A percentile compares a stretch with the other conserved stretches of the same genome.
Conservation (phyloP, 2,888 invertebrate species). For the Xylota segnis region DNA sequence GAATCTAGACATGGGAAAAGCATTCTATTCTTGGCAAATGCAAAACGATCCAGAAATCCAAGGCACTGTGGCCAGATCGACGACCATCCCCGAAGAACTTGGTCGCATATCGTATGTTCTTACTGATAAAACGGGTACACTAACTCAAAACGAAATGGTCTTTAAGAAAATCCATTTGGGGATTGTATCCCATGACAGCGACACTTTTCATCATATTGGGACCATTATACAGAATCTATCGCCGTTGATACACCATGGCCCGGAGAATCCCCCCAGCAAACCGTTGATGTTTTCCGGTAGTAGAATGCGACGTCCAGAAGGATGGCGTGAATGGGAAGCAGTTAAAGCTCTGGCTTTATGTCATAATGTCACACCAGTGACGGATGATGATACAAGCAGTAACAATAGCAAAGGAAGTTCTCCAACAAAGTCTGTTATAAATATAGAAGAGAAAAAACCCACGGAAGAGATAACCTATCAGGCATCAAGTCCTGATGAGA, state of each 20-base stretch:
- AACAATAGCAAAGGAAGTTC: slow-evolving; percentile 79
- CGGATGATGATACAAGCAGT: slow-evolving; percentile 87
- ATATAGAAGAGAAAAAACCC: slow-evolving; percentile 80
- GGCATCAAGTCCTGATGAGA: slow-evolving; percentile 97
- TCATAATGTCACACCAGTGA: slow-evolving; percentile 99
- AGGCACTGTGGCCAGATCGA: slow-evolving; percentile 97
- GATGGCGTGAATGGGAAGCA: slow-evolving; percentile 93
- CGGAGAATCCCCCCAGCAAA: slow-evolving; percentile 77
- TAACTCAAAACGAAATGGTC: slow-evolving; percentile 99
- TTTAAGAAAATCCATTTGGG: slow-evolving; percentile 98
- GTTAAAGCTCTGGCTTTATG: slow-evolving; percentile 98
- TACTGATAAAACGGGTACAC: slow-evolving; percentile 98
- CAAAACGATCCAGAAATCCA: slow-evolving; percentile 96
- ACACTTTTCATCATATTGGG: slow-evolving; percentile 84
- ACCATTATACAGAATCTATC: slow-evolving; percentile 82
- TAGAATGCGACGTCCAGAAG: slow-evolving; percentile 88
- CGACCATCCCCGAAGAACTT: slow-evolving; percentile 99
- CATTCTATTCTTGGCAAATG: slow-evolving; percentile 98
- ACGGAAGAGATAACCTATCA: slow-evolving; percentile 85
- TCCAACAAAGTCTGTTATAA: slow-evolving; percentile 83
- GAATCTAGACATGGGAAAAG: slow-evolving; percentile 99
- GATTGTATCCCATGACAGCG: slow-evolving; percentile 94
- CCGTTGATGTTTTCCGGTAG: slow-evolving; percentile 80
- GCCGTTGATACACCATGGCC: slow-evolving; percentile 80
- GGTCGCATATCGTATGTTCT: slow-evolving; percentile 98